A percentile compares a stretch with the other conserved stretches of the same genome.
These are phyloP conservation scores for Picus viridis DNA, from an alignment of 2,797 vertebrate genomes.

Conservation along the genomic window DNA sequence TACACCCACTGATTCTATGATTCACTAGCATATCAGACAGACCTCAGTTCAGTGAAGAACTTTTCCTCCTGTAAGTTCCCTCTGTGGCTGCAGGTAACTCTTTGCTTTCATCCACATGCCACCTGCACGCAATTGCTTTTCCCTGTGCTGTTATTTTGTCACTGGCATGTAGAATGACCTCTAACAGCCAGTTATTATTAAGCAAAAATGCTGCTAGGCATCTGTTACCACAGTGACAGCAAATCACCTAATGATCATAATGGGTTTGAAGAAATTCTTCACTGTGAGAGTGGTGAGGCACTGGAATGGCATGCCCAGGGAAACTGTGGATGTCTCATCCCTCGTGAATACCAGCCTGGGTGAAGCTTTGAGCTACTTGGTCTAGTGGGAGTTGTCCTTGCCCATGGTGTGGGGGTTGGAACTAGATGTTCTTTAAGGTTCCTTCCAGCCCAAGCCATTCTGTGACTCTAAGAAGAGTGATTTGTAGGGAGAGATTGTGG, in stretches of 20 bases:
- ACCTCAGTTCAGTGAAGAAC: neutral
- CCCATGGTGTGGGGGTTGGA: too few species aligned
- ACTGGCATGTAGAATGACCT: neutral
- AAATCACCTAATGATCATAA: constrained; percentile 1
- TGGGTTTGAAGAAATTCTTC: neutral
- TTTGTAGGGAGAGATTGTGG: neutral
- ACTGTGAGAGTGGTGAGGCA: too few species aligned
- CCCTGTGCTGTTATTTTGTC: neutral
- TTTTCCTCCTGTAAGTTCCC: neutral
- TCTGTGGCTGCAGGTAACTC: neutral
- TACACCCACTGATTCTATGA: too few species aligned
- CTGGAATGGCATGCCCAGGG: too few species aligned
- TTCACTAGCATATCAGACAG: neutral
- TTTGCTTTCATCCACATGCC: neutral
- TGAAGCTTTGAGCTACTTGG: too few species aligned
- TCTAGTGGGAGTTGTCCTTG: too few species aligned
- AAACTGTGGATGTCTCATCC: too few species aligned
- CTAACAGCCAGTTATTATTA: neutral
- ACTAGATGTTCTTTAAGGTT: too few species aligned
- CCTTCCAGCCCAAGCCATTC: too few species aligned
- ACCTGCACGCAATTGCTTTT: neutral
- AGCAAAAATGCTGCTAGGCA: neutral
- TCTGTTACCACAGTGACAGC: neutral
- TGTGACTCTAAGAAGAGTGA: neutral
- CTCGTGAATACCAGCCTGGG: too few species aligned